phyloP scores from a whole-genome alignment of 37 sponge, comb jelly and placozoan species.

The Bolinopsis microptera region DNA sequence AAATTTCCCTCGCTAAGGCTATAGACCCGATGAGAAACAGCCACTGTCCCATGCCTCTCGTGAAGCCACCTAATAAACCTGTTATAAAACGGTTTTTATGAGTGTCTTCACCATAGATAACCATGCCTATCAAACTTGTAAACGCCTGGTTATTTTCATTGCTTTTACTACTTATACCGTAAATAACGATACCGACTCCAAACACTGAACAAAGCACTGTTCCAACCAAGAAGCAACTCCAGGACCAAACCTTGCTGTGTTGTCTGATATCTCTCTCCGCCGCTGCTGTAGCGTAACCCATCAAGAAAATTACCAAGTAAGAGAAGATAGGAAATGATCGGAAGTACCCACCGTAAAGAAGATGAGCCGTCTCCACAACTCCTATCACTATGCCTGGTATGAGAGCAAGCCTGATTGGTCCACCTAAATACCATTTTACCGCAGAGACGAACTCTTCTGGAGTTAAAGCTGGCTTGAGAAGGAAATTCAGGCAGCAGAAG shows the following conservation, averaged over 20 bases:
- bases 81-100: too few relatives aligned
- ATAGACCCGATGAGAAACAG: neutral
- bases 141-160: too few relatives aligned
- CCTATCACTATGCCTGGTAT: neutral
- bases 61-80: too few relatives aligned
- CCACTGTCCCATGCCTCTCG: neutral
- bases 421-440: neutral
- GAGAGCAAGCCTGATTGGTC: slow-evolving; percentile 12
- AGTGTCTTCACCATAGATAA: too few relatives aligned
- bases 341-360: neutral
- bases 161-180: neutral
- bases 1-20: neutral
- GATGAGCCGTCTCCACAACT: neutral
- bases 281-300: neutral
- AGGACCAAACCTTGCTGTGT: neutral
- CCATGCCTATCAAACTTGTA: too few relatives aligned
- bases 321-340: neutral
- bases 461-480: neutral
- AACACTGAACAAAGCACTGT: neutral
- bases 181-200: neutral
- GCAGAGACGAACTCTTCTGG: neutral
- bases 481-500: slow-evolving; percentile 7
- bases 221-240: neutral
- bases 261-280: neutral
- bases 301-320: neutral